These are phyloP conservation scores for Peromyscus aztecus DNA, from an alignment of 2,797 vertebrate genomes.

Conservation along the genomic window DNA sequence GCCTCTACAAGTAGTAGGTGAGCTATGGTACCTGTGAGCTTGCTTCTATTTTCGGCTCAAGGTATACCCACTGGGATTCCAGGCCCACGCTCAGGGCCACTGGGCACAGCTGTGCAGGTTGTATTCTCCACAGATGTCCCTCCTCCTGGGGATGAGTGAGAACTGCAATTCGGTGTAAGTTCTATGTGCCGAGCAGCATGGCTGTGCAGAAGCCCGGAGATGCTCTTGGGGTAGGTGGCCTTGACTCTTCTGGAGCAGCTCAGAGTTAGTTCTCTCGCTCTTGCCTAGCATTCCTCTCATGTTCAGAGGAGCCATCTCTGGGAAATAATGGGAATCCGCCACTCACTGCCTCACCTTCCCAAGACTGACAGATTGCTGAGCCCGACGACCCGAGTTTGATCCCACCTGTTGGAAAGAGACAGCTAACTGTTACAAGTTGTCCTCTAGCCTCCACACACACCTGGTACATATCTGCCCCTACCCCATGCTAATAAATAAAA, in stretches of 20 bases:
- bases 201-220: neutral
- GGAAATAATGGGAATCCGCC: neutral
- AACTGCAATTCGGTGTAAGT: neutral
- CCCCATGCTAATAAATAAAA: neutral
- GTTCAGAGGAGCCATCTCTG: neutral
- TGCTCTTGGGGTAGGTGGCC: neutral
- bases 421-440: neutral
- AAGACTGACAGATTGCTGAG: neutral
- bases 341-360: neutral
- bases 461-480: too few relatives aligned
- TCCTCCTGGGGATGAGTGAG: neutral
- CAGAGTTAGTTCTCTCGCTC: neutral
- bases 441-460: too few relatives aligned
- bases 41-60: neutral
- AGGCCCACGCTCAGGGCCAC: neutral
- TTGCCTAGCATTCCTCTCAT: neutral
- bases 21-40: neutral
- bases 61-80: neutral
- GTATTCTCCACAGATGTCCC: neutral
- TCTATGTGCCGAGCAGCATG: neutral
- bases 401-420: neutral
- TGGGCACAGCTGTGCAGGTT: neutral
- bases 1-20: neutral
- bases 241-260: neutral
- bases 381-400: neutral